Conservation (phyloP, 2,888 invertebrate genomes). For the Drosophila testacea region DNA sequence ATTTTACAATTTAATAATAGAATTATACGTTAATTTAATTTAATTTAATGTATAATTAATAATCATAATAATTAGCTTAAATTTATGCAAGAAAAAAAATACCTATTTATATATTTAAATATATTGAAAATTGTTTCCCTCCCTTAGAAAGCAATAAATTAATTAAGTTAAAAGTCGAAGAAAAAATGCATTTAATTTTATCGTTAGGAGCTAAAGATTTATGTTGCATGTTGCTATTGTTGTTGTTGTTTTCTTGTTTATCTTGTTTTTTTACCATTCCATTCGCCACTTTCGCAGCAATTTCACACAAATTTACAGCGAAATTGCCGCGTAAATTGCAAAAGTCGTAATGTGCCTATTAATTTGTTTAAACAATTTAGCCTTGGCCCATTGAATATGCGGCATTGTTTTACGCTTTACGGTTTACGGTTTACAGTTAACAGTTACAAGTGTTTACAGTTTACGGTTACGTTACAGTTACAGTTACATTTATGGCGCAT, state of each 20-base stretch:
- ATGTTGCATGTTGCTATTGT: constrained; percentile 22
- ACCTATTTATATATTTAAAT: constrained; percentile 14
- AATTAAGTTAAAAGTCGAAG: constrained; percentile 36
- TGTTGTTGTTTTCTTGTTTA: background rate
- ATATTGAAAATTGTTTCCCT: constrained; percentile 13
- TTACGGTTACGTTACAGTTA: constrained; percentile 28
- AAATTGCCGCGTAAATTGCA: constrained; percentile 4
- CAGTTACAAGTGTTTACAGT: constrained; percentile 9
- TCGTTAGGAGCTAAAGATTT: constrained; percentile 35
- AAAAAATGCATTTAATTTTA: constrained; percentile 5
- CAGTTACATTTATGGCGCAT: constrained; percentile 38
- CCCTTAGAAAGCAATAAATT: constrained; percentile 44
- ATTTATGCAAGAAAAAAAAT: constrained; percentile 35
- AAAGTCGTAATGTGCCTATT: constrained; percentile 19
- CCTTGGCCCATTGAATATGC: constrained; percentile 49
- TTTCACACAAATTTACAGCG: constrained; percentile 2
- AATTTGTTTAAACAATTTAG: constrained; percentile 38
- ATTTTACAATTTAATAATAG: constrained; percentile 63
- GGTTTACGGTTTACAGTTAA: constrained; percentile 6
- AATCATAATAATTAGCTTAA: constrained; percentile 34
- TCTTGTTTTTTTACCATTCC: constrained; percentile 8
- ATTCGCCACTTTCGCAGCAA: constrained; percentile 1
- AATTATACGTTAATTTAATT: constrained; percentile 26
- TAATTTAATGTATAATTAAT: constrained; percentile 25
- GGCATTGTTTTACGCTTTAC: constrained; percentile 29